phyloP scores from a whole-genome alignment of 2,113 vertebrate genomes.

The Numenius arquata region DNA sequence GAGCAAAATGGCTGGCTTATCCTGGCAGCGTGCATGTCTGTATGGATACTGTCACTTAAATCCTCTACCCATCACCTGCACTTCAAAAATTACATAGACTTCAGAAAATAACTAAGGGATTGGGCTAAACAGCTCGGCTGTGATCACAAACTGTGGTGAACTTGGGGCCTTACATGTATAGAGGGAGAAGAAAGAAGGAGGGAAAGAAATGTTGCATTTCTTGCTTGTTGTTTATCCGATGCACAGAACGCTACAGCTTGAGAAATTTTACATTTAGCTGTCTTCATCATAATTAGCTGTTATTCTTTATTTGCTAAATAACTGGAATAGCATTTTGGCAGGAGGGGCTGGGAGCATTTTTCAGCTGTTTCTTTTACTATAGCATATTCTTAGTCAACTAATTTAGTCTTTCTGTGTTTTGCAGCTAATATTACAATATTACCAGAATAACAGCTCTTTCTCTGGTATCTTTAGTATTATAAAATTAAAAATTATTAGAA shows the following conservation, averaged over 20 bases:
- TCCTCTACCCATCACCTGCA: fast-evolving
- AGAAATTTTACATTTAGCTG: neutral
- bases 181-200: neutral
- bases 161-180: fast-evolving
- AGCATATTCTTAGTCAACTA: slow-evolving; percentile 28
- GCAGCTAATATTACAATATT: slow-evolving; percentile 3
- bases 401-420: neutral
- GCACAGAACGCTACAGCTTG: neutral
- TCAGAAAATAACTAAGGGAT: neutral
- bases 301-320: slow-evolving; percentile 15
- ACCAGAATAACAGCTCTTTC: neutral
- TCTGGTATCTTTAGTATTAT: neutral
- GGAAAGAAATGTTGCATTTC: neutral
- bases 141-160: too few relatives aligned
- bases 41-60: neutral
- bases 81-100: neutral
- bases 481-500: slow-evolving; percentile 44
- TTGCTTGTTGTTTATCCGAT: neutral
- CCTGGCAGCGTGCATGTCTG: fast-evolving
- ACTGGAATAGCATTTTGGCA: neutral
- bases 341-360: slow-evolving; percentile 5
- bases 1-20: neutral
- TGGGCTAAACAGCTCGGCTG: neutral
- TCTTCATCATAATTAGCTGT: neutral
- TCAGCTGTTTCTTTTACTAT: slow-evolving; percentile 26